phyloP scores from a whole-genome alignment of 64 coral and sea anemone genomes.

The Trachythela sp. region DNA sequence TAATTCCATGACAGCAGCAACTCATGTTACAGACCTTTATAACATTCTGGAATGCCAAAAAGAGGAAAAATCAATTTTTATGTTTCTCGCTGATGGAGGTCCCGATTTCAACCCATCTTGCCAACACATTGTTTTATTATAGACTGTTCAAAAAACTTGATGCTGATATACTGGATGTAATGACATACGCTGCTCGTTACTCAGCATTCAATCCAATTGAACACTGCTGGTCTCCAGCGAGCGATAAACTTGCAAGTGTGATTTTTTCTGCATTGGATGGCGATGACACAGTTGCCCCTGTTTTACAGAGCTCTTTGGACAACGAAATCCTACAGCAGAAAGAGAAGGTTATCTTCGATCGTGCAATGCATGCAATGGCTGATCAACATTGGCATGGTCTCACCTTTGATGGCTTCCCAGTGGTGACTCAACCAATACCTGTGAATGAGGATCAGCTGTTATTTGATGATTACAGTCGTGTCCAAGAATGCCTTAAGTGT shows the following conservation, averaged over 20 bases:
- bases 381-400: conserved; percentile 9
- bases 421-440: background rate
- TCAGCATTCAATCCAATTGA: conserved; percentile 5
- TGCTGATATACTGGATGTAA: conserved; percentile 13
- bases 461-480: background rate
- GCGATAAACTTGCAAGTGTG: background rate
- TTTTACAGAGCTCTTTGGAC: conserved; percentile 2
- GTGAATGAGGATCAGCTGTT: background rate
- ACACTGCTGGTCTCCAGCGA: conserved; percentile 5
- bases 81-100: background rate
- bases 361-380: background rate
- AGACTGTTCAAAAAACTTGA: conserved; percentile 1
- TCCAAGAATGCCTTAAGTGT: background rate
- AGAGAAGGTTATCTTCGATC: conserved; percentile 18
- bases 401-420: conserved; percentile 20
- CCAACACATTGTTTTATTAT: background rate
- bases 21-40: background rate
- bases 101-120: background rate
- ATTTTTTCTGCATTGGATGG: background rate
- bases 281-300: conserved; percentile 14
- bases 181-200: conserved; percentile 11
- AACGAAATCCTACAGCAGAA: background rate
- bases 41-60: background rate
- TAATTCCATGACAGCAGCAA: background rate
- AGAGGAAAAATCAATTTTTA: conserved; percentile 8